phyloP scores from a whole-genome alignment of 2,888 invertebrate genomes.

The Diploptera punctata region DNA sequence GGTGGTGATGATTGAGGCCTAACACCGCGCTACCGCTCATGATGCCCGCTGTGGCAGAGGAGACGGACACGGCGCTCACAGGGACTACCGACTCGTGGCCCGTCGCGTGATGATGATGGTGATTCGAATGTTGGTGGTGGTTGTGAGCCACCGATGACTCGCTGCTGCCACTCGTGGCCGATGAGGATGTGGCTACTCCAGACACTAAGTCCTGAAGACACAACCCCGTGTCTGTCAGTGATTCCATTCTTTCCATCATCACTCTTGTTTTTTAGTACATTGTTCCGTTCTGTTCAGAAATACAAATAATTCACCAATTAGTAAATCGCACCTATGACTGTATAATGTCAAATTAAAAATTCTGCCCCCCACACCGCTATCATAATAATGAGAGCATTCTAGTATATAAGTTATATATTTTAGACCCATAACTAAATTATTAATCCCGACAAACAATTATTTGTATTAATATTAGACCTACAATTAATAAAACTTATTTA shows the following conservation, averaged over 20 bases:
- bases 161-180: constrained; percentile 23
- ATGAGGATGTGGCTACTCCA: constrained; percentile 51
- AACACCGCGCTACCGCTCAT: constrained; percentile 55
- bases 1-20: constrained; percentile 55
- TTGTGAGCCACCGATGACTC: constrained; percentile 23
- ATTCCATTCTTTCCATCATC: constrained; percentile 70
- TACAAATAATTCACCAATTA: too few relatives aligned
- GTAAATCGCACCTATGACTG: too few relatives aligned
- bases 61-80: neutral
- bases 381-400: too few relatives aligned
- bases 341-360: too few relatives aligned
- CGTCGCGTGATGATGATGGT: constrained; percentile 62
- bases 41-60: constrained; percentile 17
- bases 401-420: too few relatives aligned
- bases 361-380: too few relatives aligned
- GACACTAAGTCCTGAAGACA: constrained; percentile 77
- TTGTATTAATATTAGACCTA: too few relatives aligned
- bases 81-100: constrained; percentile 58
- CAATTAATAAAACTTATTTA: too few relatives aligned
- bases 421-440: too few relatives aligned
- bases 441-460: too few relatives aligned
- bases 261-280: neutral
- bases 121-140: constrained; percentile 58
- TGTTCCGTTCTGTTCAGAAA: too few relatives aligned
- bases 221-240: constrained; percentile 71